Base-by-base conservation (phyloP, 2,888 invertebrate genomes). In the Polymixis flavicincta region DNA sequence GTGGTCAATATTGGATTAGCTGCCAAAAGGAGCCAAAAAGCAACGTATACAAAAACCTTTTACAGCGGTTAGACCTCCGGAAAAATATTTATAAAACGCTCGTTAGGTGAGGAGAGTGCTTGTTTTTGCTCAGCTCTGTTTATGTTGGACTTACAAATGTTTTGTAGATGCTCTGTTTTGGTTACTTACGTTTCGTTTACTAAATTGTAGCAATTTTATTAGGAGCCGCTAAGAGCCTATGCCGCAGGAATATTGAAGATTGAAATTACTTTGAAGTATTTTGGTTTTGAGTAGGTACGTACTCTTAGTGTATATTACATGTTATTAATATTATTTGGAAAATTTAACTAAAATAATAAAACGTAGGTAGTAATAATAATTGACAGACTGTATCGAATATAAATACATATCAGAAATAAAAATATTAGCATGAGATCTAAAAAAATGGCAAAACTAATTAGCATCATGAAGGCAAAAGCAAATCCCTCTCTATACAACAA, bases 31-130 rank as follows among this genome's bases (percentile, higher is more conserved):
- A 96, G 95, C 93, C 96, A 96, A 96, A 96, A 96, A 96, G 96
- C 96, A 95, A 95, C 96, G 96, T 96, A 96, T 96, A 96, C 96
- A 96, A 96, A 96, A 96, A 96, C 96, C 96, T 96, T 96, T 96
- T 95, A 96, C 95, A 93, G 95, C 94, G 94, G 96, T 95, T 95
- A 95, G 92, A 94, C 89, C 91, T 89, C 91, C 87, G 92, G 92
- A 95, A 96, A 96, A 96, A 96, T 96, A 94, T 96, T 96, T 95
- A 95, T 95, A 92, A 94, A 95, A 93, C 86, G 94, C 87, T 92
- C 82, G 85, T 80, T 82, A 78, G 85, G 83, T 87, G 87, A 86
- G 92, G 95, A 95, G 91, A 84, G 78, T 75, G 93, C 91, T 94
- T 93, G 82, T 88, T 80, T 85, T 78, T 71, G 66, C 71, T 78